A percentile compares a stretch with the other conserved stretches of the same genome.
phyloP scores from a whole-genome alignment of 92 coral and sea anemone genomes.

The Scolanthus callimorphus region DNA sequence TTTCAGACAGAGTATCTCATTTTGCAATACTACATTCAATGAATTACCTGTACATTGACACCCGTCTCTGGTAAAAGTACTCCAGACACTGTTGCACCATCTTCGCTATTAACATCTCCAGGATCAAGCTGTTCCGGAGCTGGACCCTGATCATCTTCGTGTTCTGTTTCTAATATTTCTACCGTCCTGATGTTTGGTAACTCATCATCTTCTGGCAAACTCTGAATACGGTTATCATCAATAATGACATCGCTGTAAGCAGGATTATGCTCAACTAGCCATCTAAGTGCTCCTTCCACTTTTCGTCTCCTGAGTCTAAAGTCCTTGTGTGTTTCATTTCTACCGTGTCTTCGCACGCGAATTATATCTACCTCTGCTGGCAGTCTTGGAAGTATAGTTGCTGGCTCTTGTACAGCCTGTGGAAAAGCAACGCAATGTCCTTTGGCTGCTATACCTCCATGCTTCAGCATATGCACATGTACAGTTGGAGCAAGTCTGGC shows the following conservation, averaged over 20 bases:
- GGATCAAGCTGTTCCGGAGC: constrained; percentile 26
- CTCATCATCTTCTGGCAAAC: constrained; percentile 12
- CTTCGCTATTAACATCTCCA: constrained; percentile 21
- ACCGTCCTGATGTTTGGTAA: constrained; percentile 16
- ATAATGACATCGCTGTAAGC: constrained; percentile 18
- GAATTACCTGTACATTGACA: constrained; percentile 26
- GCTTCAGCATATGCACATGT: constrained; percentile 11
- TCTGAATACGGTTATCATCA: constrained; percentile 17
- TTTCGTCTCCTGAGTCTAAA: constrained; percentile 24
- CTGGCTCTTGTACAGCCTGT: too few species aligned
- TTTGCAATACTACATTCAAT: too few species aligned
- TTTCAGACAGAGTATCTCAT: too few species aligned
- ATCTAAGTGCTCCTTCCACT: constrained; percentile 20
- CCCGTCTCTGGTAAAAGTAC: constrained; percentile 29
- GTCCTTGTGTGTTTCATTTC: constrained; percentile 32
- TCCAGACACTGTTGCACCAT: constrained; percentile 32
- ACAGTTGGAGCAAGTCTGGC: constrained; percentile 26
- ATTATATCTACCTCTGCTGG: too few species aligned
- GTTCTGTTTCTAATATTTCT: constrained; percentile 16
- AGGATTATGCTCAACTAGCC: constrained; percentile 26
- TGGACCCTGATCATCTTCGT: constrained; percentile 17
- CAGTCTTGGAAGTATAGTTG: too few species aligned
- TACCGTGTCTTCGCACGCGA: constrained; percentile 43
- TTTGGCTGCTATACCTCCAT: too few species aligned
- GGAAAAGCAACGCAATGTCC: too few species aligned